Base-by-base conservation (phyloP, 1,140 invertebrate species). In the Tenebrio molitor region DNA sequence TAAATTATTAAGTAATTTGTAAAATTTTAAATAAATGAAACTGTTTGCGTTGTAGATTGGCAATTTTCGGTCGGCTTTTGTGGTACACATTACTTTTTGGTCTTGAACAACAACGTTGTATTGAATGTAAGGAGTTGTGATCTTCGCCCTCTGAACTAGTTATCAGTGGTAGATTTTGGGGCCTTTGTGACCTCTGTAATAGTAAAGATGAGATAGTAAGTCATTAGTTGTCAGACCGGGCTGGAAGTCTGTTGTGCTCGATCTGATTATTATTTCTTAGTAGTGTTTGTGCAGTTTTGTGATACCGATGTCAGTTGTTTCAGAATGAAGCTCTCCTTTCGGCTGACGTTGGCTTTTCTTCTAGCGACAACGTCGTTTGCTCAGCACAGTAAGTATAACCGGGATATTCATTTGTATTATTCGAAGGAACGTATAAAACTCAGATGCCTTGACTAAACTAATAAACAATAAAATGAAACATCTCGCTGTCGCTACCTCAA, bases 61-160 rank as follows among this genome's bases (percentile, higher is more conserved):
- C 23, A 29, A 14, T 16, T 46, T 46, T n/a, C n/a, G n/a, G n/a
- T n/a, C n/a, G n/a, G n/a, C n/a, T n/a, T n/a, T n/a, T n/a, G n/a
- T n/a, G n/a, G n/a, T n/a, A n/a, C 2, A 12, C 2, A 39, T n/a
- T 39, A 7, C 23, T 25, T 58, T 17, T 29, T 29, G 12, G 23
- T 15, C 19, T 58, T 25, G 12, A 58, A 33, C 6, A 58, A 58
- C 21, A 58, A 58, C 6, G 12, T 29, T 29, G 21, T 29, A 12
- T 58, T 29, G 23, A 58, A 58, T 58, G 50, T 58, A 58, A 29
- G 6, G 50, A 58, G 23, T 58, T 29, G 50, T 46, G 29, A 70
- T 23, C 72, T 70, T 74, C 73, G 69, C 69, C 65, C 73, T 36
- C 21, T 74, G 73, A 74, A 68, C 63, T 72, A 41, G 19, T 62